These are phyloP conservation scores for Aphrocallistes beatrix DNA, from an alignment of 37 sponge, comb jelly and placozoan species.

Conservation along the genomic window DNA sequence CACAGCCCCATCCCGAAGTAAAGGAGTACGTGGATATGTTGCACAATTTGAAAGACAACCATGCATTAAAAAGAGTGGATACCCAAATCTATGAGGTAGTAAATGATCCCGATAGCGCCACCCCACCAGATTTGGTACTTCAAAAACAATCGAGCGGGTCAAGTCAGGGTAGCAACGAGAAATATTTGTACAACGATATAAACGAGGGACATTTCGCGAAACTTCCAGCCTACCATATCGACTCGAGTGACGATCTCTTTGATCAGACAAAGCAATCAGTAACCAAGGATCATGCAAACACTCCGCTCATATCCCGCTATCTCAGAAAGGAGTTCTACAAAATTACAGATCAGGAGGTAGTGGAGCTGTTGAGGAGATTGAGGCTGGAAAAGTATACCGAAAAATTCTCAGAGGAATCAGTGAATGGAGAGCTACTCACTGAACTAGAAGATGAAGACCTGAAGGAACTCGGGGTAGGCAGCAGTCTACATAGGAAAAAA, in stretches of 20 bases:
- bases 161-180: not conserved
- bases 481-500: not conserved
- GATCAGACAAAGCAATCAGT: not conserved
- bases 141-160: not conserved
- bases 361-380: not conserved
- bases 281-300: not conserved
- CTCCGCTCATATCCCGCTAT: not conserved
- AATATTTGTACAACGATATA: not conserved
- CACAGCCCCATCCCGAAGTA: constrained; percentile 8
- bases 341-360: not conserved
- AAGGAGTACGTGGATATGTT: not conserved
- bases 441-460: not conserved
- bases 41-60: not conserved
- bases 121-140: not conserved
- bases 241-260: not conserved
- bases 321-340: not conserved
- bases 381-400: not conserved
- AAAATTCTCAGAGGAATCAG: not conserved
- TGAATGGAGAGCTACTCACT: not conserved
- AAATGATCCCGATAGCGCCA: not conserved
- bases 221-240: not conserved
- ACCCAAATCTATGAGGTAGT: not conserved
- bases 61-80: not conserved
- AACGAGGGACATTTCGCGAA: not conserved
- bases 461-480: constrained; percentile 1